phyloP scores from a whole-genome alignment of 2,113 vertebrate genomes.

The Paracanthobrama guichenoti region DNA sequence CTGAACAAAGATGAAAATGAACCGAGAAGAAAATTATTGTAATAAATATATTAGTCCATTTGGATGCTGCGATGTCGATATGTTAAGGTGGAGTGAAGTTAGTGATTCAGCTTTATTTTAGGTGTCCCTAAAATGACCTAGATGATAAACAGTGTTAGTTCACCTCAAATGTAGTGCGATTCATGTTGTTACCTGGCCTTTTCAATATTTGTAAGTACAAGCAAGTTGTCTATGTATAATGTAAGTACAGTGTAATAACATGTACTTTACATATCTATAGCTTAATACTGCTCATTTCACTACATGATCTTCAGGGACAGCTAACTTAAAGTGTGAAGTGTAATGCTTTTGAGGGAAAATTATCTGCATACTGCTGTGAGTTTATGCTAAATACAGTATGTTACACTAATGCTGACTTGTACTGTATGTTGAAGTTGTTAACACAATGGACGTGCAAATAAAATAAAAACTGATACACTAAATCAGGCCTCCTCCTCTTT shows the following conservation, averaged over 20 bases:
- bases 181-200: conserved; percentile 18
- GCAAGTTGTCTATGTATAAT: conserved; percentile 14
- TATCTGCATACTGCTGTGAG: conserved; percentile 72
- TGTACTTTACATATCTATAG: conserved; percentile 3
- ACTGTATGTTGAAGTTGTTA: conserved; percentile 82
- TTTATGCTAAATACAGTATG: conserved; percentile 72
- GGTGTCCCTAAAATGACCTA: conserved; percentile 19
- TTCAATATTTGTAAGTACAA: conserved; percentile 29
- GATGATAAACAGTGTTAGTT: conserved; percentile 12
- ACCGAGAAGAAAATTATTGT: conserved; percentile 50
- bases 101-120: conserved; percentile 37
- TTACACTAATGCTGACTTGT: conserved; percentile 81
- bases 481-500: not conserved
- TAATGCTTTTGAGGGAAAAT: conserved; percentile 51
- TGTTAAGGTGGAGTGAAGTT: conserved; percentile 15
- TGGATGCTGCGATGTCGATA: conserved; percentile 23
- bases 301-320: conserved; percentile 32
- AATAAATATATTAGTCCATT: conserved; percentile 27
- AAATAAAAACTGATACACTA: conserved; percentile 77
- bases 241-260: conserved; percentile 16
- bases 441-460: conserved; percentile 80
- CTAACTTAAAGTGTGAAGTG: conserved; percentile 59
- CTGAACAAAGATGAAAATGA: conserved; percentile 35
- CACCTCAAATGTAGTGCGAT: conserved; percentile 14
- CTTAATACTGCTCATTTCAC: conserved; percentile 17